Percentiles rank a stretch among this genome's conserved stretches.
These are phyloP conservation scores for Rhinopithecus roxellana DNA, from an alignment of 2,113 vertebrate genomes.

Conservation along the genomic window DNA sequence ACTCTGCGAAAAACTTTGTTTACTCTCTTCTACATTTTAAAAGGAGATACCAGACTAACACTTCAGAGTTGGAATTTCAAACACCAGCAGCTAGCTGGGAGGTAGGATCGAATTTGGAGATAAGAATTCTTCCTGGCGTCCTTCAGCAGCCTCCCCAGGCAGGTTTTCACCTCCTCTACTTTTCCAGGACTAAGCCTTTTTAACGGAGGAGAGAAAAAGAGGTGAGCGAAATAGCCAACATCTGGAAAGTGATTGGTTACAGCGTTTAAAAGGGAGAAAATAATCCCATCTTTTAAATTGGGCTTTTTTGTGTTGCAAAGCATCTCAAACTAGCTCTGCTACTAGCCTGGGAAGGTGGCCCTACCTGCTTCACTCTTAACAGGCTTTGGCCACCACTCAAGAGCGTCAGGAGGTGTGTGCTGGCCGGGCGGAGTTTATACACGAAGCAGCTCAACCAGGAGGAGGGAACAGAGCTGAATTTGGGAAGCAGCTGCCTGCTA, in stretches of 20 bases:
- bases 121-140: not conserved
- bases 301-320: conserved; percentile 61
- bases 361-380: conserved; percentile 47
- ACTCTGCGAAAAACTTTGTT: conserved; percentile 45
- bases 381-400: conserved; percentile 43
- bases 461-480: not conserved
- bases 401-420: conserved; percentile 27
- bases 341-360: not conserved
- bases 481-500: conserved; percentile 52
- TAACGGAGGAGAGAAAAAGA: not conserved
- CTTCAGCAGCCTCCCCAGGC: not conserved
- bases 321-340: conserved; percentile 46
- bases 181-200: not conserved
- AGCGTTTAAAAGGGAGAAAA: conserved; percentile 21
- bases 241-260: not conserved
- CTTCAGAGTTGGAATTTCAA: conserved; percentile 14
- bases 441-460: not conserved
- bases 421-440: not conserved
- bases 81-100: not conserved
- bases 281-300: not conserved
- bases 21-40: conserved; percentile 33
- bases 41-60: not conserved
- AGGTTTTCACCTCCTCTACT: not conserved
- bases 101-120: not conserved
- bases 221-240: not conserved